Evolutionary conservation across 2,113 vertebrate species (phyloP), one percentile per base, ranked within the genome.

Genomic region (Pimephales promelas): DNA sequence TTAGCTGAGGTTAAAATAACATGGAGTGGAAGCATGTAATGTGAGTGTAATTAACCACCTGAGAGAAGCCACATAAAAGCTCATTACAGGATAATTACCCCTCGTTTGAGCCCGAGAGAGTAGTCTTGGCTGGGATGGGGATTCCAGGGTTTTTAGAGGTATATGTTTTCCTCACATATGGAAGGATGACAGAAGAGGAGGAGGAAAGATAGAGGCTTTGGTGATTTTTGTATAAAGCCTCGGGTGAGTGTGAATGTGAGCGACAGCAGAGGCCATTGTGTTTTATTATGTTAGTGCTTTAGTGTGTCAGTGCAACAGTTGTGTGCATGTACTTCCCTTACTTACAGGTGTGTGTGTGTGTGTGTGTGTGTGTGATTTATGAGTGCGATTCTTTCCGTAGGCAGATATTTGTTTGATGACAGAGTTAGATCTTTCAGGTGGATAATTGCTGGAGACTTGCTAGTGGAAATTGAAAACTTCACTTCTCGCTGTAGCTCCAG

Each of bases 321-420:
- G 76, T 52, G 83, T 88, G 56, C 72, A 77, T 85, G 26, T 54
- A 40, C 62, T 81, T 81, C 62, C 79, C 47, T 40, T 81, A 52
- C 62, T 81, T 81, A 66, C 79, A 81, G 79, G 45, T 79, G 81
- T 84, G 82, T 76, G 31, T 77, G 81, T 84, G 10, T 93, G 92
- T n/a, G 45, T 79, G 81, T 84, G 82, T 76, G 31, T 77, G 81
- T 84, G 10, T 93, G 92, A 93, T 94, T 93, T 93, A 93, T 92
- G 90, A 90, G 89, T 82, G 84, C 64, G 79, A 83, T 88, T 82
- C 89, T 66, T 90, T 92, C 93, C 86, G 82, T 87, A 84, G 94
- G 92, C 91, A 92, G 94, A 92, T 94, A 93, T 94, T 93, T 94
- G 92, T 93, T 93, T 94, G 92, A 93, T 94, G 92, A 94, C 92